These are phyloP conservation scores for Polyodon spathula DNA, from an alignment of 2,113 vertebrate genomes.

Conservation along the genomic window DNA sequence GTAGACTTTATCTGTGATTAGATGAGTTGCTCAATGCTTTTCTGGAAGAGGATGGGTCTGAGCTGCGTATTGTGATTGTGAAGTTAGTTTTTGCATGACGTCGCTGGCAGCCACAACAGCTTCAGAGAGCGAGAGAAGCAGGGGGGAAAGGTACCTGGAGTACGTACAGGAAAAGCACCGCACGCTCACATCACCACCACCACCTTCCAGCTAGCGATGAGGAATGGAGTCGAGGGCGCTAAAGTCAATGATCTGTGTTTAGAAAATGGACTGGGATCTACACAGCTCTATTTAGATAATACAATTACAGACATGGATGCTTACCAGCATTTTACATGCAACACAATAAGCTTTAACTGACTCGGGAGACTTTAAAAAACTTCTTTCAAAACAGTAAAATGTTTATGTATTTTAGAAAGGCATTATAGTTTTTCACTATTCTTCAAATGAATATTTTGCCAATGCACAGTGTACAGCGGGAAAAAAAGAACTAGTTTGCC, in stretches of 20 bases:
- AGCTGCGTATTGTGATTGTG: slow-evolving; percentile 21
- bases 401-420: no score
- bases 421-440: no score
- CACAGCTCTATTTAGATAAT: no score
- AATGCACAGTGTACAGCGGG: no score
- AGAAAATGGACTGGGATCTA: no score
- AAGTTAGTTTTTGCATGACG: slow-evolving; percentile 28
- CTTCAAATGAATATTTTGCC: no score
- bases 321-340: not conserved
- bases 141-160: slow-evolving; percentile 46
- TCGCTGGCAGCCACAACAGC: slow-evolving; percentile 10
- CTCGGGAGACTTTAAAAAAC: not conserved
- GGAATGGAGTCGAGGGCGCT: not conserved
- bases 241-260: no score
- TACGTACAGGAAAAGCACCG: slow-evolving; percentile 37
- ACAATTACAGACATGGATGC: no score
- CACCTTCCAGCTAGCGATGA: slow-evolving; percentile 15
- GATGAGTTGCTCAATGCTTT: not conserved
- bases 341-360: not conserved
- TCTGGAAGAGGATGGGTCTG: slow-evolving; percentile 13
- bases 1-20: not conserved
- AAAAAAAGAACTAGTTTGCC: no score
- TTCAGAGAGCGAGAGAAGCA: slow-evolving; percentile 6
- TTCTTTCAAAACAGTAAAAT: not conserved
- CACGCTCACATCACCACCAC: slow-evolving; percentile 28